Conservation (phyloP, 2,888 invertebrate species). For the Lasioglossum malachurum region DNA sequence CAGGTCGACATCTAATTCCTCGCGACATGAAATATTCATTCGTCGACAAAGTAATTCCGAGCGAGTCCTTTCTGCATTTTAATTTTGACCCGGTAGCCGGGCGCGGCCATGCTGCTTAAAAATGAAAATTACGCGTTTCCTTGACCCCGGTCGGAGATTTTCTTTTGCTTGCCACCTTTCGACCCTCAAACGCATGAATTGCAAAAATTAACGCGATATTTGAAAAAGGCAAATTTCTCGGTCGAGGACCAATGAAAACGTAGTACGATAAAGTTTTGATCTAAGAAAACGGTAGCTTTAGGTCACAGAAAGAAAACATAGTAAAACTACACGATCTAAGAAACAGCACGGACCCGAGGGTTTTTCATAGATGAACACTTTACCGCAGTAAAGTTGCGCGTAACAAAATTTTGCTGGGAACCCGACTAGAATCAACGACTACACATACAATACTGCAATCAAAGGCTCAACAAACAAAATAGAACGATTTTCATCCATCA, state of each 20-base stretch:
- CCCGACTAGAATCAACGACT: too few species aligned
- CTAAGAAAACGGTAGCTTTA: too few species aligned
- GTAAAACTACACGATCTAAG: too few species aligned
- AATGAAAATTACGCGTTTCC: slow-evolving; percentile 16
- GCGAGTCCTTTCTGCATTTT: slow-evolving; percentile 17
- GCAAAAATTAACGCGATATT: not conserved
- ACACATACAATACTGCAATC: not conserved
- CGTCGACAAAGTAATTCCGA: slow-evolving; percentile 11
- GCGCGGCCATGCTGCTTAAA: not conserved
- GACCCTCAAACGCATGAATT: not conserved
- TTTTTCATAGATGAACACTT: too few species aligned
- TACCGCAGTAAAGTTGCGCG: not conserved
- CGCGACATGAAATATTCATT: slow-evolving; percentile 34
- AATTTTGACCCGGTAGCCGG: not conserved
- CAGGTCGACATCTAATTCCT: slow-evolving; percentile 10
- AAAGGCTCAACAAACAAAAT: not conserved
- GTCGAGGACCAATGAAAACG: not conserved
- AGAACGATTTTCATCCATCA: not conserved
- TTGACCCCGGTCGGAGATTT: not conserved
- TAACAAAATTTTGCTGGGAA: not conserved
- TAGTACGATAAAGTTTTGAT: not conserved
- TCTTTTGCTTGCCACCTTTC: not conserved
- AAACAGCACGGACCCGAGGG: too few species aligned
- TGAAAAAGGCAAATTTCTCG: too few species aligned
- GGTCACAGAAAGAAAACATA: too few species aligned